Conservation (phyloP, 92 coral and sea anemone species). For the Zoanthus sociatus region DNA sequence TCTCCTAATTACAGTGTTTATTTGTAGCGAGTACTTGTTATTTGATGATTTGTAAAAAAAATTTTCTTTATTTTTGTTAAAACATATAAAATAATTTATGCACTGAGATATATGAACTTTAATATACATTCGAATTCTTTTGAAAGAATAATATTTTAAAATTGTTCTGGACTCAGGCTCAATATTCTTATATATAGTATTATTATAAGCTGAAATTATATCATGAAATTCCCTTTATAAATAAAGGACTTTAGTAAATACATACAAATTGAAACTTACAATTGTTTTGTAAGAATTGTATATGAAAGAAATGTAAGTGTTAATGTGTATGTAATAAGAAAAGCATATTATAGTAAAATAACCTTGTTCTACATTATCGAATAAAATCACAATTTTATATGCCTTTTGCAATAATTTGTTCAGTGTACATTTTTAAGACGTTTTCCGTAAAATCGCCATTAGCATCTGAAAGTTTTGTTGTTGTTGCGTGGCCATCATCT, state of each 20-base stretch:
- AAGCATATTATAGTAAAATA: slow-evolving; percentile 21
- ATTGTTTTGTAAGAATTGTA: slow-evolving; percentile 16
- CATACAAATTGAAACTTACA: slow-evolving; percentile 8
- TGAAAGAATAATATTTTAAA: slow-evolving; percentile 10
- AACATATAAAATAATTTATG: slow-evolving; percentile 13
- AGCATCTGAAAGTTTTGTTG: slow-evolving; percentile 47
- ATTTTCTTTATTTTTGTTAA: slow-evolving; percentile 15
- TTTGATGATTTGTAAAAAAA: slow-evolving; percentile 9
- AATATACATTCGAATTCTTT: not conserved
- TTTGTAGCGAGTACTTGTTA: slow-evolving; percentile 15
- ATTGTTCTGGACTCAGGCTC: slow-evolving; percentile 22
- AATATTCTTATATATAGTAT: not conserved
- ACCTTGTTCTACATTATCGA: slow-evolving; percentile 20
- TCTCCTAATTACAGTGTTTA: slow-evolving; percentile 4
- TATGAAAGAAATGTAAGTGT: slow-evolving; percentile 23
- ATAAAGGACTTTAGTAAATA: slow-evolving; percentile 11
- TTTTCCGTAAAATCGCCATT: slow-evolving; percentile 25
- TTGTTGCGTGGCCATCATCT: slow-evolving; percentile 27
- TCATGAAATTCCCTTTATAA: slow-evolving; percentile 11
- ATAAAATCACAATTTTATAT: slow-evolving; percentile 32
- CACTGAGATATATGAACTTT: slow-evolving; percentile 10
- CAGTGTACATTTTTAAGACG: slow-evolving; percentile 42
- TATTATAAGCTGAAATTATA: slow-evolving; percentile 13
- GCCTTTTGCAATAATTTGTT: slow-evolving; percentile 32
- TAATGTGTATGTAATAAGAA: slow-evolving; percentile 19